A percentile compares a stretch with the other conserved stretches of the same genome.
Evolutionary conservation across 53 echinoderm and acorn worm genomes (phyloP).

Genomic region (Stichopus horrens): DNA sequence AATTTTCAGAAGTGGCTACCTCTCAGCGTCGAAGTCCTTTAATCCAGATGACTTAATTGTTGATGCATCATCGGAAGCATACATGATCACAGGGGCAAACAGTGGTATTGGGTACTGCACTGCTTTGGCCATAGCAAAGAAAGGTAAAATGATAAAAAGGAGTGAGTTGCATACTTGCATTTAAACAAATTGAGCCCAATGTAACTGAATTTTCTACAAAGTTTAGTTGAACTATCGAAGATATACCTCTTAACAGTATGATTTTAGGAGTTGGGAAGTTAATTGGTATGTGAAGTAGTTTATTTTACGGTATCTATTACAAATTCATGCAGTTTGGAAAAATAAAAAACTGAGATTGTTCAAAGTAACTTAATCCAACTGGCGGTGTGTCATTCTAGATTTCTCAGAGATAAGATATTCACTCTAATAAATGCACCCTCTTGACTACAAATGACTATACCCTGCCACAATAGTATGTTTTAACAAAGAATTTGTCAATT

Average conservation of each 20-base stretch:
- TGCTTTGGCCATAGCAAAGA: constrained; percentile 69
- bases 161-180: not conserved
- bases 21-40: constrained; percentile 74
- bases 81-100: constrained; percentile 92
- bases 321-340: too few species aligned
- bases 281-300: not conserved
- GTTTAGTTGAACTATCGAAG: not conserved
- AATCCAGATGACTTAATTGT: constrained; percentile 66
- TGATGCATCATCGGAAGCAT: constrained; percentile 57
- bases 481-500: too few species aligned
- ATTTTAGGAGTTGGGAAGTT: not conserved
- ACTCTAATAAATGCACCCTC: too few species aligned
- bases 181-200: not conserved
- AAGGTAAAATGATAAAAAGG: constrained; percentile 53
- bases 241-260: not conserved
- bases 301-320: too few species aligned
- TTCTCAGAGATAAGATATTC: too few species aligned
- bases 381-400: too few species aligned
- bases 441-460: too few species aligned
- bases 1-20: constrained; percentile 71
- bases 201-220: too few species aligned
- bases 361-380: too few species aligned
- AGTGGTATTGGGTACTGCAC: constrained; percentile 89
- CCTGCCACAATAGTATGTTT: too few species aligned
- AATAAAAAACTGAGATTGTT: too few species aligned